Percentiles rank a stretch among this genome's conserved stretches.
These are phyloP conservation scores for Neostethus bicornis DNA, from an alignment of 2,797 vertebrate species.

Conservation along the genomic window DNA sequence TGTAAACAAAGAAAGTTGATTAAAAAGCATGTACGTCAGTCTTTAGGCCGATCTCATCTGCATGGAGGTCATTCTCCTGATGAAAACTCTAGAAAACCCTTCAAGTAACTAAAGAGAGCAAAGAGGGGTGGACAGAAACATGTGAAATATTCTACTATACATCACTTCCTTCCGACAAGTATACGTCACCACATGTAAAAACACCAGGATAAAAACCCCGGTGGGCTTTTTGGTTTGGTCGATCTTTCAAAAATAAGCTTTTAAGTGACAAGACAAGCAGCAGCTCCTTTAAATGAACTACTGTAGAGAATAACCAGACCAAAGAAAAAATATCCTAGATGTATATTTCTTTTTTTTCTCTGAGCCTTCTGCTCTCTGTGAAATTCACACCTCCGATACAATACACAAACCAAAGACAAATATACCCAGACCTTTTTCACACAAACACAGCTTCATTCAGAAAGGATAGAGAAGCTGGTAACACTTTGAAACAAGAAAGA, in stretches of 20 bases:
- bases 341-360: neutral
- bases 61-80: slow-evolving; percentile 60
- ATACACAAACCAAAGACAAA: slow-evolving; percentile 8
- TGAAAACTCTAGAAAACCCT: slow-evolving; percentile 65
- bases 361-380: neutral
- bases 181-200: slow-evolving; percentile 18
- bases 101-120: slow-evolving; percentile 28
- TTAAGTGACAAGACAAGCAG: neutral
- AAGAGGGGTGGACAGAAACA: slow-evolving; percentile 20
- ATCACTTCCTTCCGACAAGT: slow-evolving; percentile 27
- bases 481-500: too few species aligned
- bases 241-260: too few species aligned
- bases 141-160: slow-evolving; percentile 18
- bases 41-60: slow-evolving; percentile 40
- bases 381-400: slow-evolving; percentile 14
- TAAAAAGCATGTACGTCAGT: slow-evolving; percentile 58
- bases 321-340: neutral
- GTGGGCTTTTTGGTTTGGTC: neutral
- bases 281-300: neutral
- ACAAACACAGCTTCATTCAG: neutral
- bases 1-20: slow-evolving; percentile 61
- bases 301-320: slow-evolving; percentile 6
- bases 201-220: slow-evolving; percentile 4
- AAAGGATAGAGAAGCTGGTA: too few species aligned
- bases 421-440: neutral